A percentile compares a stretch with the other conserved stretches of the same genome.
These are phyloP conservation scores for Drosophila nasuta DNA, from an alignment of 1,140 invertebrate species.

Conservation along the genomic window DNA sequence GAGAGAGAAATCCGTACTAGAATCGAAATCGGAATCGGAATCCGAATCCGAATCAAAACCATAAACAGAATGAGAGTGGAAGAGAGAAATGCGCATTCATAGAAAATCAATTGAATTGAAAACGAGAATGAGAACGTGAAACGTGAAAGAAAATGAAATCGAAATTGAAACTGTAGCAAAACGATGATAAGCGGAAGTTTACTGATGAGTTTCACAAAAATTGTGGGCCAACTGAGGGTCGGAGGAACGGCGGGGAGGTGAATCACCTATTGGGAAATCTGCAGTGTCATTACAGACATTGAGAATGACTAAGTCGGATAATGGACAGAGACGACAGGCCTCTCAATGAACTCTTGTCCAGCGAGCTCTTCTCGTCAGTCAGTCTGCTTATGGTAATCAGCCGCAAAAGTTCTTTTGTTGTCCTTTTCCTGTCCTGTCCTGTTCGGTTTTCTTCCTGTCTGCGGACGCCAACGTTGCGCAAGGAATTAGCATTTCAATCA, in stretches of 20 bases:
- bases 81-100: constrained; percentile 49
- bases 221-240: neutral
- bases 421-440: constrained; percentile 21
- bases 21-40: constrained; percentile 2
- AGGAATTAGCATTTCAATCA: constrained; percentile 81
- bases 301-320: constrained; percentile 57
- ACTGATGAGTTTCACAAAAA: constrained; percentile 51
- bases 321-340: constrained; percentile 20
- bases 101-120: constrained; percentile 65
- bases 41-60: neutral
- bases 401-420: constrained; percentile 41
- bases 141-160: constrained; percentile 51
- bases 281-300: constrained; percentile 42
- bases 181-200: constrained; percentile 42
- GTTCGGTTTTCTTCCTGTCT: neutral
- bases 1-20: neutral
- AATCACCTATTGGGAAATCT: constrained; percentile 13
- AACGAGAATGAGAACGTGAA: constrained; percentile 58
- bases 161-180: constrained; percentile 30
- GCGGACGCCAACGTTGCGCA: neutral
- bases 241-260: neutral
- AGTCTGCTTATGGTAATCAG: constrained; percentile 45
- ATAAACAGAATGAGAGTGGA: neutral
- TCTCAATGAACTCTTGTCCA: constrained; percentile 40
- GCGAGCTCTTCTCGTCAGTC: neutral